Conservation (phyloP, 2,113 vertebrate species). For the Panthera leo region DNA sequence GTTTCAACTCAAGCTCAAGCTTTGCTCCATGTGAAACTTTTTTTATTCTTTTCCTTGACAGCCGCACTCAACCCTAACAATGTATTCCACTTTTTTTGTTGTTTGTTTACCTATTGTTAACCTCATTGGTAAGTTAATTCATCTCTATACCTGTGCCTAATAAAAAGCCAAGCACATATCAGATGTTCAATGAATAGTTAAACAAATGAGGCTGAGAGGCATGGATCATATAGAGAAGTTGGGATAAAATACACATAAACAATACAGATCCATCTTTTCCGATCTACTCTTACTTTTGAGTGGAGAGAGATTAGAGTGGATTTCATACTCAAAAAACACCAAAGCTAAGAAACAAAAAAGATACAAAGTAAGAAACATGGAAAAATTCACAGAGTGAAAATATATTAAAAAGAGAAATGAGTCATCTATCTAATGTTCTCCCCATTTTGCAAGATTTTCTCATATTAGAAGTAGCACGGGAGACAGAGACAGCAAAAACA, state of each 20-base stretch:
- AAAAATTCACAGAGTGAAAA: not conserved
- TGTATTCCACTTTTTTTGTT: not conserved
- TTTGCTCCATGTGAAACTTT: not conserved
- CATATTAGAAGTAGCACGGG: not conserved
- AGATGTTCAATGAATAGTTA: not conserved
- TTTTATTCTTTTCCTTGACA: not conserved
- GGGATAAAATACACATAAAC: not conserved
- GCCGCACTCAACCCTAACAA: not conserved
- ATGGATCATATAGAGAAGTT: not conserved
- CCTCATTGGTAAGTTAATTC: not conserved
- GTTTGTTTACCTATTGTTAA: not conserved
- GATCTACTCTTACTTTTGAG: not conserved
- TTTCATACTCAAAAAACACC: not conserved
- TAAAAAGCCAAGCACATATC: not conserved
- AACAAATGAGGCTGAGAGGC: not conserved
- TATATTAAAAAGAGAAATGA: not conserved
- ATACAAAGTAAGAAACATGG: not conserved
- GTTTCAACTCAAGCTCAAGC: not conserved
- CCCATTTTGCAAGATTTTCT: not conserved
- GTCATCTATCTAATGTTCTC: not conserved
- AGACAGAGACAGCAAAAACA: not conserved
- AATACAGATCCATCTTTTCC: not conserved
- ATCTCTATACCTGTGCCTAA: not conserved
- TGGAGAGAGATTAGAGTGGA: not conserved
- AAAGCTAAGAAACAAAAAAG: not conserved